These are phyloP conservation scores for Smutsia temminckii DNA, from an alignment of 2,797 vertebrate species.

Conservation along the genomic window DNA sequence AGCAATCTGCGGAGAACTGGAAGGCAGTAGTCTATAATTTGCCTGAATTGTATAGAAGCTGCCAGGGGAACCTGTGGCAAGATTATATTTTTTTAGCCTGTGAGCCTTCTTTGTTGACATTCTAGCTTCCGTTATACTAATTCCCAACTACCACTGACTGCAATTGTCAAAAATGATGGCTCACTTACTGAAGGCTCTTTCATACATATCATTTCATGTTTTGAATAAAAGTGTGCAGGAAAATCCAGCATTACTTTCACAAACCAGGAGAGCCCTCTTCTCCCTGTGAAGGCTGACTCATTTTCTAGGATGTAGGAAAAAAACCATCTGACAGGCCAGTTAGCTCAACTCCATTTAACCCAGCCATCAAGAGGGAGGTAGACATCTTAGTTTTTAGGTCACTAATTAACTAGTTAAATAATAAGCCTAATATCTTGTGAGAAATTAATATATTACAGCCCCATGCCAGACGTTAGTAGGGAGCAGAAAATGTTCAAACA, in stretches of 20 bases:
- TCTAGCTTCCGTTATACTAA: slow-evolving; percentile 7
- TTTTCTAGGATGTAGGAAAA: background rate
- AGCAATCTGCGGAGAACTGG: background rate
- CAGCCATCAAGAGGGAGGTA: background rate
- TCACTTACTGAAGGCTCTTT: background rate
- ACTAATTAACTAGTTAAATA: background rate
- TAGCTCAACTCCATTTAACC: background rate
- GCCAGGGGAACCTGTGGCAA: background rate
- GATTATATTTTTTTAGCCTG: background rate
- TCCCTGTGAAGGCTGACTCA: background rate
- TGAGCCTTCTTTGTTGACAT: background rate
- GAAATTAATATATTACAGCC: background rate
- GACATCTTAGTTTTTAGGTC: background rate
- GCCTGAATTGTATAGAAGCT: background rate
- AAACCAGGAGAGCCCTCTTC: background rate
- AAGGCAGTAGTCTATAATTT: background rate
- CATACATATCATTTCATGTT: background rate
- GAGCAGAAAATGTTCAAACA: background rate
- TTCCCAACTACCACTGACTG: background rate
- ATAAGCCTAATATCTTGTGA: background rate
- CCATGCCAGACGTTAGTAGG: background rate
- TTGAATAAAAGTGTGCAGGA: background rate
- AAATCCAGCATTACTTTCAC: background rate
- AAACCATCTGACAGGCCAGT: background rate
- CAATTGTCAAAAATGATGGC: background rate